Percentiles rank a stretch among this genome's conserved stretches.
Conservation (phyloP, 92 coral and sea anemone genomes). For the Blastomussa wellsi region DNA sequence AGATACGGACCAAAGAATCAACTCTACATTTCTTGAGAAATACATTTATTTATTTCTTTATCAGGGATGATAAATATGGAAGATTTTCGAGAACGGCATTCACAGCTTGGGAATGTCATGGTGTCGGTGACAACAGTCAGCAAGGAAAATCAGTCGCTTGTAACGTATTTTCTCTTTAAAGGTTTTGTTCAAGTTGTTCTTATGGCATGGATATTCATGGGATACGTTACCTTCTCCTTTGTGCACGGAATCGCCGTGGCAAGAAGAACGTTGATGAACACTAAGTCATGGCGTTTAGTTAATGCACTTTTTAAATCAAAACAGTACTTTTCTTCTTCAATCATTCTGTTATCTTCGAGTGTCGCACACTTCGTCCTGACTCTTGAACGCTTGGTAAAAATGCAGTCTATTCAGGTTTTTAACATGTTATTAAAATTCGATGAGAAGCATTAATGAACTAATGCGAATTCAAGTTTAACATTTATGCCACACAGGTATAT, state of each 20-base stretch:
- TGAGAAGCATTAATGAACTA: not conserved
- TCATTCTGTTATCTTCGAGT: conserved; percentile 2
- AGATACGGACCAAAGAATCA: conserved; percentile 80
- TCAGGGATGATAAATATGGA: not conserved
- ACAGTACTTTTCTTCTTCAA: not conserved
- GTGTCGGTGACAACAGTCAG: not conserved
- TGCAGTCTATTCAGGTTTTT: not conserved
- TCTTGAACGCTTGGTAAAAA: not conserved
- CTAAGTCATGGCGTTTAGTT: not conserved
- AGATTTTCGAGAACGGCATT: not conserved
- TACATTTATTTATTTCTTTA: conserved; percentile 26
- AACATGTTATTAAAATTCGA: not conserved
- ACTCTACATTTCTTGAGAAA: conserved; percentile 58
- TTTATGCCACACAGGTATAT: not conserved
- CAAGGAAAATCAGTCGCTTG: not conserved
- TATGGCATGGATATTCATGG: not conserved
- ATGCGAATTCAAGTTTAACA: not conserved
- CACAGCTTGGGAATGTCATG: not conserved
- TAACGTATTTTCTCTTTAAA: not conserved
- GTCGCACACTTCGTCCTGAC: not conserved
- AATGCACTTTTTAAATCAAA: not conserved
- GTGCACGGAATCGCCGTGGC: not conserved
- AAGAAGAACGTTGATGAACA: not conserved
- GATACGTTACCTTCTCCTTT: not conserved
- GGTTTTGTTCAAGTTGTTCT: conserved; percentile 12